A percentile compares a stretch with the other conserved stretches of the same genome.
phyloP scores from a whole-genome alignment of 2,113 vertebrate species.

The Circaetus gallicus region DNA sequence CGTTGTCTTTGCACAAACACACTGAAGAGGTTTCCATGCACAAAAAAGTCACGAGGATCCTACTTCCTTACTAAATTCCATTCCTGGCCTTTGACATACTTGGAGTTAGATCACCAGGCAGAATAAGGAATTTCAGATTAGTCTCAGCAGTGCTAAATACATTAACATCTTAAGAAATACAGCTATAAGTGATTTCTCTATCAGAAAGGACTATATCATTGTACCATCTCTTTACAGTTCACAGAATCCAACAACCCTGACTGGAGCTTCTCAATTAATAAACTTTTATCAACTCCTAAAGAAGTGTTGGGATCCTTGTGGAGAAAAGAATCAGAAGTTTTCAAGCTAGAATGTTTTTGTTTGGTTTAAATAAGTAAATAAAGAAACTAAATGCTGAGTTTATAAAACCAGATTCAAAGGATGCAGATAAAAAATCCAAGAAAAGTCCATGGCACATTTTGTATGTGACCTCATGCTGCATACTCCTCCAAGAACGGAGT shows the following conservation, averaged over 20 bases:
- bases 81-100: not conserved
- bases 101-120: not conserved
- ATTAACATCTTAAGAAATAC: not conserved
- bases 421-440: not conserved
- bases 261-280: not conserved
- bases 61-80: not conserved
- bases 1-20: not conserved
- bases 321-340: not conserved
- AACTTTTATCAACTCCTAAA: not conserved
- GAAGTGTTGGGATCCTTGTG: not conserved
- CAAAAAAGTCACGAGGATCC: not conserved
- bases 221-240: not conserved
- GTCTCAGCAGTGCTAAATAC: not conserved
- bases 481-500: slow-evolving; percentile 1
- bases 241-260: not conserved
- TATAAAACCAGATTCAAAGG: not conserved
- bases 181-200: not conserved
- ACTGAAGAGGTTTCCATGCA: not conserved
- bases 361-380: not conserved
- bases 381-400: not conserved
- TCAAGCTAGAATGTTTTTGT: not conserved
- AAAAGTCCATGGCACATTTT: slow-evolving; percentile 4
- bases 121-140: not conserved
- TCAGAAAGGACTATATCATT: not conserved
- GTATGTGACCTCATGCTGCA: not conserved